Percentiles rank a stretch among this genome's conserved stretches.
These are phyloP conservation scores for Heterodera schachtii DNA, from an alignment of 1,140 invertebrate genomes.

Conservation along the genomic window DNA sequence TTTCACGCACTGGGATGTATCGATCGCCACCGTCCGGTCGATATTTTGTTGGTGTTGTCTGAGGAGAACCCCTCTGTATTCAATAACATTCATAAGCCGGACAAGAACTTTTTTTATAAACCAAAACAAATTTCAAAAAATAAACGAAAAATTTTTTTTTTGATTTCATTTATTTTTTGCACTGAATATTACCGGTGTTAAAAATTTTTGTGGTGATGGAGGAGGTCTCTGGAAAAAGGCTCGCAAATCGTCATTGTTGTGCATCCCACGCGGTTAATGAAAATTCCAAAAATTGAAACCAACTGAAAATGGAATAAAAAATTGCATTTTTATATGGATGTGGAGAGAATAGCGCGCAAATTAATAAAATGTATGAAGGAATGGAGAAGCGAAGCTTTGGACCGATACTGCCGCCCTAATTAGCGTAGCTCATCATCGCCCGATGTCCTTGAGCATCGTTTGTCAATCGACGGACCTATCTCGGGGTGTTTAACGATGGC, in stretches of 20 bases:
- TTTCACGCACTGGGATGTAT: slow-evolving; percentile 49
- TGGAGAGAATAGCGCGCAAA: background rate
- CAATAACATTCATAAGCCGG: slow-evolving; percentile 5
- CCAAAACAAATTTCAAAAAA: background rate
- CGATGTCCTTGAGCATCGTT: background rate
- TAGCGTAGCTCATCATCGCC: background rate
- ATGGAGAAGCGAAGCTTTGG: background rate
- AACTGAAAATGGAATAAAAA: background rate
- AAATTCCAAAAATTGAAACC: background rate
- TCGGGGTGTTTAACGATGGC: background rate
- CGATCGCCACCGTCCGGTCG: slow-evolving; percentile 57
- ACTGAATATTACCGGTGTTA: slow-evolving; percentile 38
- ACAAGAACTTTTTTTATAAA: background rate
- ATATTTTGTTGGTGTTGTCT: slow-evolving; percentile 57
- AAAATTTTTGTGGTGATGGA: slow-evolving; percentile 43
- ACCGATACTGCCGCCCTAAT: background rate
- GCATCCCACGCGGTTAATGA: background rate
- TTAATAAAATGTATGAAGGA: too few species aligned
- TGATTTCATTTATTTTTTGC: slow-evolving; percentile 15
- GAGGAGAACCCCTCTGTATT: slow-evolving; percentile 55
- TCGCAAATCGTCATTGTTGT: slow-evolving; percentile 26
- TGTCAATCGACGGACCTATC: background rate
- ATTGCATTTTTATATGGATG: background rate
- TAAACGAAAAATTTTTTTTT: too few species aligned
- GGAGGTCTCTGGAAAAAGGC: slow-evolving; percentile 35